Conservation (phyloP, 2,113 vertebrate genomes). For the Galbula dea region DNA sequence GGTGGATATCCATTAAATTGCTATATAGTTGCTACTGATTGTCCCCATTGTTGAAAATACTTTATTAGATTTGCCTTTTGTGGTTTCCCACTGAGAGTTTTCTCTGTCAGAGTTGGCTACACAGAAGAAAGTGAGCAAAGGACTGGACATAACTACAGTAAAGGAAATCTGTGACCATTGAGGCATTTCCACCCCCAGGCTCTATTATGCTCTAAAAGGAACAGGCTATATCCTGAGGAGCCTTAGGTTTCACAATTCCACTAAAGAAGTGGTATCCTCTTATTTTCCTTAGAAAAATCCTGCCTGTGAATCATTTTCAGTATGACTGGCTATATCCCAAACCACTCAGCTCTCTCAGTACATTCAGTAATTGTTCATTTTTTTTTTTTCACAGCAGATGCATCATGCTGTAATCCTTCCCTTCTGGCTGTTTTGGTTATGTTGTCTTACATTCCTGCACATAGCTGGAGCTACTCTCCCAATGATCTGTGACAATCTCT, state of each 20-base stretch:
- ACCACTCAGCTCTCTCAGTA: slow-evolving; percentile 40
- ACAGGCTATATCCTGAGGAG: slow-evolving; percentile 23
- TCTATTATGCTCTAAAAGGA: slow-evolving; percentile 1
- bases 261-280: slow-evolving; percentile 40
- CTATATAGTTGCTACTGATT: neutral
- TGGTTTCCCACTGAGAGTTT: neutral
- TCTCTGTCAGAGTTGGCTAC: neutral
- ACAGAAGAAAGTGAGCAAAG: slow-evolving; percentile 1
- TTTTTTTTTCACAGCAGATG: slow-evolving; percentile 45
- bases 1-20: neutral
- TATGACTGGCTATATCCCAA: slow-evolving; percentile 42
- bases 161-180: neutral
- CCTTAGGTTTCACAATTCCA: slow-evolving; percentile 44
- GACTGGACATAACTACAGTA: neutral
- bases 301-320: slow-evolving; percentile 55
- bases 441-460: slow-evolving; percentile 45
- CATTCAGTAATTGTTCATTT: slow-evolving; percentile 39
- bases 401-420: slow-evolving; percentile 51
- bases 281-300: slow-evolving; percentile 47
- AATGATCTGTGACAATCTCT: neutral
- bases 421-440: slow-evolving; percentile 14
- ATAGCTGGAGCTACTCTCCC: slow-evolving; percentile 20
- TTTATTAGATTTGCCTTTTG: neutral
- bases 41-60: neutral
- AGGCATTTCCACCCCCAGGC: neutral